phyloP scores from a whole-genome alignment of 2,888 invertebrate species.

The Clanis bilineata region DNA sequence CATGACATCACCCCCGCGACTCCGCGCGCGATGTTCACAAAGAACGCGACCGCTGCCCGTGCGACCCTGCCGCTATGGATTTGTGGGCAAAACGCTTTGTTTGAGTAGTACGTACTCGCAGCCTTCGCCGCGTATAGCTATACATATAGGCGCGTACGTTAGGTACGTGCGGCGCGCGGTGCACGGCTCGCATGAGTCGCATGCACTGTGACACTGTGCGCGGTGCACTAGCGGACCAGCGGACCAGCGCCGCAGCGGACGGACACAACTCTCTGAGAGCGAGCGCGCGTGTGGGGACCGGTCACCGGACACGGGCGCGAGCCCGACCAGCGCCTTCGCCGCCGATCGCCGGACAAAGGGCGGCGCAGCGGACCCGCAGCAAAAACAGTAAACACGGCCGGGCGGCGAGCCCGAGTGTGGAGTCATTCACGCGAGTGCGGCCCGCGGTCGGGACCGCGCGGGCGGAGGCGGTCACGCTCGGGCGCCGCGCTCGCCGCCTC shows the following conservation, averaged over 20 bases:
- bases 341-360: slow-evolving; percentile 65
- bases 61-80: slow-evolving; percentile 61
- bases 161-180: slow-evolving; percentile 51
- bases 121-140: slow-evolving; percentile 73
- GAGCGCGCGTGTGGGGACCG: slow-evolving; percentile 57
- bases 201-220: too few species aligned
- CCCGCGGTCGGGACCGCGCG: slow-evolving; percentile 43
- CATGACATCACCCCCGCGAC: slow-evolving; percentile 62
- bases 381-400: slow-evolving; percentile 78
- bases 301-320: too few species aligned
- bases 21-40: slow-evolving; percentile 56
- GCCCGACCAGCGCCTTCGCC: slow-evolving; percentile 50
- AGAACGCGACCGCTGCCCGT: slow-evolving; percentile 58
- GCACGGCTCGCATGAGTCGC: slow-evolving; percentile 64
- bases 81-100: slow-evolving; percentile 78
- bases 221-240: neutral
- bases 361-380: slow-evolving; percentile 64
- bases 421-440: slow-evolving; percentile 58
- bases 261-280: slow-evolving; percentile 57
- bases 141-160: slow-evolving; percentile 62
- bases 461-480: slow-evolving; percentile 75
- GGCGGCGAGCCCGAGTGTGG: slow-evolving; percentile 64
- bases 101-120: slow-evolving; percentile 74
- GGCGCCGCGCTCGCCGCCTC: slow-evolving; percentile 62
- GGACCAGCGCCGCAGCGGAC: too few species aligned